Evolutionary conservation across 2,113 vertebrate genomes (phyloP).

Genomic region (Protomyctophum bolini): DNA sequence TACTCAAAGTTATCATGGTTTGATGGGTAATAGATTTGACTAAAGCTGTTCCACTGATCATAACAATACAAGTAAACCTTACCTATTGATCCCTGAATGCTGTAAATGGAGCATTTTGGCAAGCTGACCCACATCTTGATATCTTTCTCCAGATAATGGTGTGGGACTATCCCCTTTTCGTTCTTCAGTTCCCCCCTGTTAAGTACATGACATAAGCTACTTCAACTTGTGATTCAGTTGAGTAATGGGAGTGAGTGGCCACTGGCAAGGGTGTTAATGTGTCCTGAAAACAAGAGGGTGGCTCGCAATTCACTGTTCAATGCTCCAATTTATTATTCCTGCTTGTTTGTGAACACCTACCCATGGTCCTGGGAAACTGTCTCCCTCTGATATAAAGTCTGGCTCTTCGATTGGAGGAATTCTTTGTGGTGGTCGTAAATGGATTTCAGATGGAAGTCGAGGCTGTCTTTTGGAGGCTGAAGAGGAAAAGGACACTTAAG

Average conservation of each 20-base stretch:
- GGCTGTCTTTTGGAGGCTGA: constrained; percentile 79
- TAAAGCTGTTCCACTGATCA: background rate
- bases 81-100: constrained; percentile 80
- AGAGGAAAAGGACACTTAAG: constrained; percentile 3
- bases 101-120: constrained; percentile 79
- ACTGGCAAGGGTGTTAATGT: too few relatives aligned
- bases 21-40: background rate
- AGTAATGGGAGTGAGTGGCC: too few relatives aligned
- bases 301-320: too few relatives aligned
- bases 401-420: constrained; percentile 75
- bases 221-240: too few relatives aligned
- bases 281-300: too few relatives aligned
- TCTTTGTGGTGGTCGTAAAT: constrained; percentile 82
- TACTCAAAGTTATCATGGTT: background rate
- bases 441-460: constrained; percentile 82
- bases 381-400: constrained; percentile 77
- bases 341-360: constrained; percentile 49
- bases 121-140: constrained; percentile 77
- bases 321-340: too few relatives aligned
- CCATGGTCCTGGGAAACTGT: constrained; percentile 57
- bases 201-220: background rate
- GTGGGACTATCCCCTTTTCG: constrained; percentile 10
- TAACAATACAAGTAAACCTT: constrained; percentile 17
- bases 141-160: constrained; percentile 21
- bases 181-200: constrained; percentile 14